These are phyloP conservation scores for Andrena camellia DNA, from an alignment of 2,888 invertebrate genomes.

Conservation along the genomic window DNA sequence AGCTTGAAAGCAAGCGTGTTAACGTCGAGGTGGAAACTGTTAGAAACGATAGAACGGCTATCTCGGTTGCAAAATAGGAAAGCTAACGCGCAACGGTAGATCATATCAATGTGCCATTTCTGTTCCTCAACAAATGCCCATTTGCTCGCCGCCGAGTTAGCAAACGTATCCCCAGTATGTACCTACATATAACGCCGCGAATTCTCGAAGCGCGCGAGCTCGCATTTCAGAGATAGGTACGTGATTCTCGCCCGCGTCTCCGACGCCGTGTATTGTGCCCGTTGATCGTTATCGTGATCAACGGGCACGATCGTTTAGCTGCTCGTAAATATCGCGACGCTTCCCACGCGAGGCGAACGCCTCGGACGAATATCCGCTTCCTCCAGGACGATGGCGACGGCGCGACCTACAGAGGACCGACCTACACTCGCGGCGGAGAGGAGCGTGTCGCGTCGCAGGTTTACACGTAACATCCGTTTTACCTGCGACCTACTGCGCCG, in stretches of 20 bases:
- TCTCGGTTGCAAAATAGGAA: not conserved
- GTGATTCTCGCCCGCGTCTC: constrained; percentile 43
- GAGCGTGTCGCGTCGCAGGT: constrained; percentile 59
- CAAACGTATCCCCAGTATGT: not conserved
- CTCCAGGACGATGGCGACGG: constrained; percentile 32
- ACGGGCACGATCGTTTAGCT: constrained; percentile 54
- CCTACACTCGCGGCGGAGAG: constrained; percentile 53
- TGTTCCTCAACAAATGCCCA: not conserved
- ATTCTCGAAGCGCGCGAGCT: constrained; percentile 20
- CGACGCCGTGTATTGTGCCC: constrained; percentile 3
- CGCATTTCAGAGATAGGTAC: constrained; percentile 27
- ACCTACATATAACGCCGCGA: not conserved
- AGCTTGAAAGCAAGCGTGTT: too few relatives aligned
- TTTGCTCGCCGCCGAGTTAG: not conserved
- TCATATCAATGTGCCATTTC: constrained; percentile 5
- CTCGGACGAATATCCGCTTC: constrained; percentile 61
- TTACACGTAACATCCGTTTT: constrained; percentile 69
- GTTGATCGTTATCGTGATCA: constrained; percentile 52
- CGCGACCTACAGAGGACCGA: constrained; percentile 66
- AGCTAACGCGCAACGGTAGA: constrained; percentile 2
- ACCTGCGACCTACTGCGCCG: constrained; percentile 64
- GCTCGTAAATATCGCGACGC: constrained; percentile 56
- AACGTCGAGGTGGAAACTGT: not conserved
- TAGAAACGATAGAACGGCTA: not conserved
- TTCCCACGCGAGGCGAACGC: constrained; percentile 54